Conservation (phyloP, 2,113 vertebrate genomes). For the Gobio gobio region DNA sequence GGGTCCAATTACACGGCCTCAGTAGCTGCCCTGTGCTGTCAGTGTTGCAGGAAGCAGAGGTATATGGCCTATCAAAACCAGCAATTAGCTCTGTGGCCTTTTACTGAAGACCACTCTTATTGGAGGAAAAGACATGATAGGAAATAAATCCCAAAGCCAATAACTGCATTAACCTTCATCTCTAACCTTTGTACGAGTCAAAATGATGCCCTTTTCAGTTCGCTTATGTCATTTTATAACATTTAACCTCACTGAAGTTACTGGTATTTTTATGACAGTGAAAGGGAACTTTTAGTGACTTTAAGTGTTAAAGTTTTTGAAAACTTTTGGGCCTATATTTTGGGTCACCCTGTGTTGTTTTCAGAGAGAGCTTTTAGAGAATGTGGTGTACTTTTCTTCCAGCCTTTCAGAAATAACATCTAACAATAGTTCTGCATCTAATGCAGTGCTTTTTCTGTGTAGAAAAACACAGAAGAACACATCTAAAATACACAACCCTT, state of each 20-base stretch:
- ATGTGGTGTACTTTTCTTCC: neutral
- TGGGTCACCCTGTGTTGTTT: neutral
- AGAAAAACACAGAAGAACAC: neutral
- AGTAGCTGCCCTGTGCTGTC: neutral
- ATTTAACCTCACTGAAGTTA: neutral
- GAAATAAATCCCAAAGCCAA: constrained; percentile 1
- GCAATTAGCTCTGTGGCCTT: constrained; percentile 56
- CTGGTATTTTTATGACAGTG: neutral
- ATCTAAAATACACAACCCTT: neutral
- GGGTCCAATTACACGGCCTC: constrained; percentile 53
- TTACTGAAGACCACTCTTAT: constrained; percentile 28
- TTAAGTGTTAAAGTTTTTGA: neutral
- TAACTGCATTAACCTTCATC: constrained; percentile 40
- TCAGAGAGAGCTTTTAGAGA: neutral
- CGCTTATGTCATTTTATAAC: neutral
- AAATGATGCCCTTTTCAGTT: constrained; percentile 34
- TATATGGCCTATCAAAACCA: constrained; percentile 29
- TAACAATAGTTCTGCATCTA: neutral
- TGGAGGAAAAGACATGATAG: constrained; percentile 26
- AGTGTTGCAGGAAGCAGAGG: constrained; percentile 17
- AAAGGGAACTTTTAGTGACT: constrained; percentile 7
- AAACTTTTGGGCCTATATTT: neutral
- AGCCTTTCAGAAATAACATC: neutral
- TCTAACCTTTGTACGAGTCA: constrained; percentile 24
- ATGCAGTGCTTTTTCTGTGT: neutral